phyloP scores from a whole-genome alignment of 2,888 invertebrate genomes.

The Diadromus collaris region DNA sequence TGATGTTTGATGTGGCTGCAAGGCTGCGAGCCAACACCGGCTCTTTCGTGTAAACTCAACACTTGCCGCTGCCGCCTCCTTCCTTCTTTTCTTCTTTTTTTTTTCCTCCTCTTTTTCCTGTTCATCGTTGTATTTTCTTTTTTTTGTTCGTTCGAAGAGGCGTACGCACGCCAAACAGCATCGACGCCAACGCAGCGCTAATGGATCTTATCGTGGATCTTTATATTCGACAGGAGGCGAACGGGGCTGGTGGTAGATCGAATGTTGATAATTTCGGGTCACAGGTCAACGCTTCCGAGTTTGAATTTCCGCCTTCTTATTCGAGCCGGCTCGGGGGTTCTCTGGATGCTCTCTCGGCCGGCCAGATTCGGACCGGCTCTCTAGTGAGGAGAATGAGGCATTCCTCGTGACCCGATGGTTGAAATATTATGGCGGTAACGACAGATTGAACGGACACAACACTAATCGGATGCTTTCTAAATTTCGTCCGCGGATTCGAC shows the following conservation, averaged over 20 bases:
- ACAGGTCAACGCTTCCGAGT: conserved; percentile 61
- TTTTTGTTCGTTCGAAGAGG: conserved; percentile 16
- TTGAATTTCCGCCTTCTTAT: conserved; percentile 34
- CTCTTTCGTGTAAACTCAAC: conserved; percentile 1
- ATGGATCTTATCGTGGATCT: conserved; percentile 59
- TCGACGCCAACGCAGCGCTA: conserved; percentile 21
- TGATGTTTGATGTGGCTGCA: conserved; percentile 21
- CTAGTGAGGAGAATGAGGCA: neutral
- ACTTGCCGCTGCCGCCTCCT: neutral
- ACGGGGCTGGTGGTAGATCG: conserved; percentile 47
- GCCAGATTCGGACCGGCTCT: neutral
- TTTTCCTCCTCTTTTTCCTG: conserved; percentile 1
- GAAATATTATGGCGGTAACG: neutral
- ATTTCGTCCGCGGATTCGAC: conserved; percentile 18
- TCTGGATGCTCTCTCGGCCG: neutral
- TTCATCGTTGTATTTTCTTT: neutral
- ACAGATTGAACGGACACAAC: neutral
- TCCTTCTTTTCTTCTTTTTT: conserved; percentile 11
- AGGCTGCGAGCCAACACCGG: conserved; percentile 8
- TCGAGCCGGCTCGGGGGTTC: neutral
- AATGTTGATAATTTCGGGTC: conserved; percentile 54
- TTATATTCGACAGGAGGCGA: conserved; percentile 53
- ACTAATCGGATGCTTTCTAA: conserved; percentile 24
- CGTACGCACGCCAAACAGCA: conserved; percentile 24
- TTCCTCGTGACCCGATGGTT: neutral